Conservation (phyloP, 92 coral and sea anemone genomes). For the Palythoa heliodiscus region DNA sequence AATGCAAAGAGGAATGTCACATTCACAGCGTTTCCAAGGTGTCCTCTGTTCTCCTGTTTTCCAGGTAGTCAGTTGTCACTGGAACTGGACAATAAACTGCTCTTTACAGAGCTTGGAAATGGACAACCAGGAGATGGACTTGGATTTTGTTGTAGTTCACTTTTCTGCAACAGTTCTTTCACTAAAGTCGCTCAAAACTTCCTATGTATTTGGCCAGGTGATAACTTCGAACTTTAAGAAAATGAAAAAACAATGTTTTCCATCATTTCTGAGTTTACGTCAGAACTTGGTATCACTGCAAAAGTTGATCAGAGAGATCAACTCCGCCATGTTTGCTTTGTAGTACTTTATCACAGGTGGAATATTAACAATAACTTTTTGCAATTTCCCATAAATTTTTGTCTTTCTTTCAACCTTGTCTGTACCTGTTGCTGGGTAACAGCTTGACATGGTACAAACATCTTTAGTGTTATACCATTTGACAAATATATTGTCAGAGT, state of each 20-base stretch:
- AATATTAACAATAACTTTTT: too few species aligned
- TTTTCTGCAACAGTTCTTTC: not conserved
- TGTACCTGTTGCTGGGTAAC: not conserved
- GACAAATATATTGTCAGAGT: too few species aligned
- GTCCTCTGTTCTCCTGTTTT: too few species aligned
- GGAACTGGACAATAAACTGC: not conserved
- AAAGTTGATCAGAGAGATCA: not conserved
- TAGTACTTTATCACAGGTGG: not conserved
- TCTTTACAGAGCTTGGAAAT: not conserved
- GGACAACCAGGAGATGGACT: not conserved
- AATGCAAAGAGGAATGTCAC: not conserved
- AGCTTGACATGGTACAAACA: too few species aligned
- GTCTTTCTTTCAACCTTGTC: not conserved
- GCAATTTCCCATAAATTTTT: not conserved
- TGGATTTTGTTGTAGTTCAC: not conserved
- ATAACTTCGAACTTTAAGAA: too few species aligned
- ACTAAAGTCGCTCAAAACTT: not conserved
- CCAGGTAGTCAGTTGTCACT: not conserved
- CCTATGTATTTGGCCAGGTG: too few species aligned
- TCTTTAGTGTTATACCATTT: too few species aligned
- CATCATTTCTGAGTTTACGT: not conserved
- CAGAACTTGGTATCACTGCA: not conserved
- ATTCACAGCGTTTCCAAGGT: not conserved
- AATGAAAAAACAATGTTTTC: not conserved
- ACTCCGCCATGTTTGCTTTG: not conserved